phyloP scores from a whole-genome alignment of 2,888 invertebrate genomes.

The Scaptomyza caliginosa region DNA sequence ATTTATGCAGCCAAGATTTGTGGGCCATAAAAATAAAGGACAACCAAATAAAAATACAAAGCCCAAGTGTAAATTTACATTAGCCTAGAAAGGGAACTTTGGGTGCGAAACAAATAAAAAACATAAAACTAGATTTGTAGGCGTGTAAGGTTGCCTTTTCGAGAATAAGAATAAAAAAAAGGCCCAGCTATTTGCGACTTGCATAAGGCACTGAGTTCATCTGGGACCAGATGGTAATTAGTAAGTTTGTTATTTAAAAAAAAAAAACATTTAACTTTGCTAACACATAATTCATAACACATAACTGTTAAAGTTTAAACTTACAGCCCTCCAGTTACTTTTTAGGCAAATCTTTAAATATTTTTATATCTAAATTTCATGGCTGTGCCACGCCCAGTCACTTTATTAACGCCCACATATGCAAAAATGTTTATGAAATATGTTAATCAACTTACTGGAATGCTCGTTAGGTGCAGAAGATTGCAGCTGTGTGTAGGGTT shows the following conservation, averaged over 20 bases:
- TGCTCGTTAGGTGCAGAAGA: slow-evolving; percentile 18
- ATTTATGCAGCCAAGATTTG: slow-evolving; percentile 61
- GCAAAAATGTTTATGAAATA: slow-evolving; percentile 10
- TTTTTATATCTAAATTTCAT: too few relatives aligned
- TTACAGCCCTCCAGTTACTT: too few relatives aligned
- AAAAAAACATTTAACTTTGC: too few relatives aligned
- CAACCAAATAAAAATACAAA: too few relatives aligned
- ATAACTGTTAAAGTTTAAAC: too few relatives aligned
- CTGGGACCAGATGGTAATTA: neutral
- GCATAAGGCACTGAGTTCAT: neutral
- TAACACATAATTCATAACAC: too few relatives aligned
- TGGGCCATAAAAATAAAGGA: slow-evolving; percentile 6
- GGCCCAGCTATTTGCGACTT: neutral
- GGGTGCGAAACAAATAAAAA: neutral
- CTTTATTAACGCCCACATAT: slow-evolving; percentile 5
- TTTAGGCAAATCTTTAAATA: too few relatives aligned
- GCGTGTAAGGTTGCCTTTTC: neutral
- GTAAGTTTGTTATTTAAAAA: neutral
- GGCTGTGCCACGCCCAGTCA: too few relatives aligned
- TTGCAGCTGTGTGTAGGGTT: neutral
- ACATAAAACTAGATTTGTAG: neutral
- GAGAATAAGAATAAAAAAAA: neutral
- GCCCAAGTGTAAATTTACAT: slow-evolving; percentile 41
- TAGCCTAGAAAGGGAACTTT: neutral
- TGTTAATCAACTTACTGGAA: slow-evolving; percentile 58